Evolutionary conservation across 92 coral and sea anemone species (phyloP), one percentile per base, ranked within the genome.

Genomic region (Umimayanthus chanpuru): DNA sequence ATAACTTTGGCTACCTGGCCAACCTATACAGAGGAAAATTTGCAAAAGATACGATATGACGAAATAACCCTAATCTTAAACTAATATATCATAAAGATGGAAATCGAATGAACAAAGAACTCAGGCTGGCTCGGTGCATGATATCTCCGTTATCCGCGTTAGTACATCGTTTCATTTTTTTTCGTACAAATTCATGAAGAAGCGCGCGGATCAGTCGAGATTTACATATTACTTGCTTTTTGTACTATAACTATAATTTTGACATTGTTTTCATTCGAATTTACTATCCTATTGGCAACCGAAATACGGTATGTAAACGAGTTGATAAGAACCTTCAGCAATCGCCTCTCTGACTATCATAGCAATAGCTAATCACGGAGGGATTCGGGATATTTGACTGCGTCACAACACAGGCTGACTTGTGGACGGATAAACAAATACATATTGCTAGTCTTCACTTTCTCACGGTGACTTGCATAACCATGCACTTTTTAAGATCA

Each of bases 21-120:
- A 83, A 41, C 56, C 16, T 41, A 53, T 70, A 40, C 56, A 41
- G n/a, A 39, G 29, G 65, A 40, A 83, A 73, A 83, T 83, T 53
- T 40, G 12, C 21, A 82, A 82, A 49, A 79, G 32, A 67, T 16
- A 83, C 40, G 65, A 67, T 68, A 28, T 49, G 77, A 70, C 87
- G 40, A 83, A 83, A 83, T 53, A 28, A 50, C 40, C 40, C 61
- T 83, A 83, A 83, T 70, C 53, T 68, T 83, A 64, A 70, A 49
- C 87, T 68, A 83, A 83, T 70, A 30, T 44, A 83, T 68, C 44
- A 53, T 70, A 71, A 26, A 65, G 78, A 70, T 67, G 18, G 78
- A 36, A 47, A 83, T 43, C 36, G 64, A 71, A 28, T 10, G 78
- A 70, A 83, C 44, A 83, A 83, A 83, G 78, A 70, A 83, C 36